A percentile compares a stretch with the other conserved stretches of the same genome.
phyloP scores from a whole-genome alignment of 2,797 vertebrate species.

The Borostomias antarcticus region DNA sequence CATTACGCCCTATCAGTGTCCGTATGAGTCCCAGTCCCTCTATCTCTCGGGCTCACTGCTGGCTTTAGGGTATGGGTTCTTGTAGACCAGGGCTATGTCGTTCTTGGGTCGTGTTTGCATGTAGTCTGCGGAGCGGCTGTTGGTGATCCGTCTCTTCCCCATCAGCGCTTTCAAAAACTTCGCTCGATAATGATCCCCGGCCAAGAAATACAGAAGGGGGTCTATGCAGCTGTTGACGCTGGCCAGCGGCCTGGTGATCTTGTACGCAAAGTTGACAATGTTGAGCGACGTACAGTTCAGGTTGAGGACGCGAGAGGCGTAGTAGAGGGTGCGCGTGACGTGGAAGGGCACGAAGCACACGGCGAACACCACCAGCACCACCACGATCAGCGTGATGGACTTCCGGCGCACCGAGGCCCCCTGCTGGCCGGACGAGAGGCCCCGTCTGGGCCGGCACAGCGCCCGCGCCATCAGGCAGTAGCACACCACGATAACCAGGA shows the following conservation, averaged over 20 bases:
- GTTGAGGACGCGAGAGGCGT: constrained; percentile 83
- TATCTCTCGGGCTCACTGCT: constrained; percentile 38
- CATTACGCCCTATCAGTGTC: not conserved
- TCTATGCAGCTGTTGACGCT: constrained; percentile 94
- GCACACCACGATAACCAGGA: constrained; percentile 84
- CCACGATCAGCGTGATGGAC: constrained; percentile 85
- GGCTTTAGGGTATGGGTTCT: constrained; percentile 42
- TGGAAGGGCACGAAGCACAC: constrained; percentile 94
- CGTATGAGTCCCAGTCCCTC: not conserved
- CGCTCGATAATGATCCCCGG: constrained; percentile 84
- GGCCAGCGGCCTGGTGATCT: constrained; percentile 91
- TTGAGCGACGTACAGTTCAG: constrained; percentile 82
- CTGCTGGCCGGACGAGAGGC: constrained; percentile 55
- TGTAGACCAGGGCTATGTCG: constrained; percentile 52
- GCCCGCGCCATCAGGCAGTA: constrained; percentile 87
- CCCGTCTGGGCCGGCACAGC: constrained; percentile 73
- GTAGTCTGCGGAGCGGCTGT: constrained; percentile 30
- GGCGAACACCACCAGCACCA: constrained; percentile 87
- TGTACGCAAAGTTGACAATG: constrained; percentile 90
- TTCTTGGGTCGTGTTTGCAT: constrained; percentile 26
- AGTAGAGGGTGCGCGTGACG: constrained; percentile 90
- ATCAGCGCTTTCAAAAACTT: constrained; percentile 67
- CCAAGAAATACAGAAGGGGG: constrained; percentile 91
- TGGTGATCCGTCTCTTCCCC: constrained; percentile 30
- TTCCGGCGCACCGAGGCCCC: constrained; percentile 71